Conservation (phyloP, 2,888 invertebrate genomes). For the Dasypogon diadema region DNA sequence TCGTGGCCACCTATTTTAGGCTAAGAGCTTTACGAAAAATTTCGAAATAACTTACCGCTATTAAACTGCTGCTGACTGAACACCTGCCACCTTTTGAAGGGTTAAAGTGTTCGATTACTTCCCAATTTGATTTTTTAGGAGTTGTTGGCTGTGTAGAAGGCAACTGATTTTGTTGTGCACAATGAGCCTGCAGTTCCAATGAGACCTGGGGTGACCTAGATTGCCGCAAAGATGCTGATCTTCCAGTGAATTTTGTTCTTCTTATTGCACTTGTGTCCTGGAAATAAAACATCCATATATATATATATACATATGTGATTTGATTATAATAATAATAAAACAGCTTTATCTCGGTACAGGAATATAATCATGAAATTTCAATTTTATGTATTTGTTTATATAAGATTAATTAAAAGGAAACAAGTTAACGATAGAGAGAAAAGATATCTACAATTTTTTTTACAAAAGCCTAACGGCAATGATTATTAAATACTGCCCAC, state of each 20-base stretch:
- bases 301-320: not conserved
- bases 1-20: no score
- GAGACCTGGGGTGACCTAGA: conserved; percentile 65
- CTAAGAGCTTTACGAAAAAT: not conserved
- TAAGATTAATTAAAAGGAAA: no score
- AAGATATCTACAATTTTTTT: no score
- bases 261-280: conserved; percentile 58
- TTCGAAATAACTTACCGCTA: conserved; percentile 71
- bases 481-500: no score
- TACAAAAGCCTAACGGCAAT: no score
- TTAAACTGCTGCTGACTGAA: conserved; percentile 74
- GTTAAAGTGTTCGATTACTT: conserved; percentile 89
- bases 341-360: no score
- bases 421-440: no score
- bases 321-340: not conserved
- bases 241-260: conserved; percentile 69
- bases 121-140: conserved; percentile 88
- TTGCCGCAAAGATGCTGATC: conserved; percentile 73
- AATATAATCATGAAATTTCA: no score
- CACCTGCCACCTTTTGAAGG: conserved; percentile 73
- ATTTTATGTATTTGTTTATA: no score
- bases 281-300: not conserved
- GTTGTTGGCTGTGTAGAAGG: conserved; percentile 73
- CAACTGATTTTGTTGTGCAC: conserved; percentile 59
- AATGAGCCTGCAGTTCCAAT: conserved; percentile 65